A percentile compares a stretch with the other conserved stretches of the same genome.
Conservation (phyloP, 1,140 invertebrate species). For the Listronotus bonariensis region DNA sequence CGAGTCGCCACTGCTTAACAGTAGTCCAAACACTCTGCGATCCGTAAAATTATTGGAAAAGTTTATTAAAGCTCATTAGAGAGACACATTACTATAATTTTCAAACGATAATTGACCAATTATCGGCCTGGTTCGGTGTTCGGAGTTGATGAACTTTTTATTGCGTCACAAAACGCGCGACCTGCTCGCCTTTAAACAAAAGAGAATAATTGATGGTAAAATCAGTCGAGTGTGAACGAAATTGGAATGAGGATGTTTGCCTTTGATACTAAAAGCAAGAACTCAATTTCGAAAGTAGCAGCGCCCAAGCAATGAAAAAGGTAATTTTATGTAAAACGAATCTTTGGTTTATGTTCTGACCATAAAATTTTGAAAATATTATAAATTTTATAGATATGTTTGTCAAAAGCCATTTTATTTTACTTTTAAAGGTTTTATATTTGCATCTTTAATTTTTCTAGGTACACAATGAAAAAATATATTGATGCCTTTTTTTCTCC, state of each 20-base stretch:
- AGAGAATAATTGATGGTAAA: constrained; percentile 12
- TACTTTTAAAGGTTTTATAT: too few relatives aligned
- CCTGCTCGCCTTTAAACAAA: constrained; percentile 1
- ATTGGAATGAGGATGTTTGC: constrained; percentile 15
- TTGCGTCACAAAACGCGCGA: constrained; percentile 2
- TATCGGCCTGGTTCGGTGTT: constrained; percentile 10
- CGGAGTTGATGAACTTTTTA: constrained; percentile 18
- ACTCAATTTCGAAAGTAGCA: background rate
- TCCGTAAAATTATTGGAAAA: constrained; percentile 1
- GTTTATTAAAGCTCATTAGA: constrained; percentile 20
- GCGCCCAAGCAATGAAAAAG: background rate
- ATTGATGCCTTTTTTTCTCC: too few relatives aligned
- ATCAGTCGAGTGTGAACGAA: constrained; percentile 14
- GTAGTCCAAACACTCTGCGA: too few relatives aligned
- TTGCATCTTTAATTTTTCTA: too few relatives aligned
- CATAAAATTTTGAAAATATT: too few relatives aligned
- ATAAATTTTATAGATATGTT: too few relatives aligned
- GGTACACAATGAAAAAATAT: too few relatives aligned
- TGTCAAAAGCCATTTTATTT: too few relatives aligned
- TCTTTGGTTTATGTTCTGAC: too few relatives aligned
- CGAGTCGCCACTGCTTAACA: too few relatives aligned
- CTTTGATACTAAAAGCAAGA: constrained; percentile 22
- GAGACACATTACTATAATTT: constrained; percentile 23
- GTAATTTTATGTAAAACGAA: background rate
- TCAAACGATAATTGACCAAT: constrained; percentile 19